Evolutionary conservation across 53 echinoderm and acorn worm genomes (phyloP), one percentile per base, ranked within the genome.

Genomic region (Apostichopus leukothele): DNA sequence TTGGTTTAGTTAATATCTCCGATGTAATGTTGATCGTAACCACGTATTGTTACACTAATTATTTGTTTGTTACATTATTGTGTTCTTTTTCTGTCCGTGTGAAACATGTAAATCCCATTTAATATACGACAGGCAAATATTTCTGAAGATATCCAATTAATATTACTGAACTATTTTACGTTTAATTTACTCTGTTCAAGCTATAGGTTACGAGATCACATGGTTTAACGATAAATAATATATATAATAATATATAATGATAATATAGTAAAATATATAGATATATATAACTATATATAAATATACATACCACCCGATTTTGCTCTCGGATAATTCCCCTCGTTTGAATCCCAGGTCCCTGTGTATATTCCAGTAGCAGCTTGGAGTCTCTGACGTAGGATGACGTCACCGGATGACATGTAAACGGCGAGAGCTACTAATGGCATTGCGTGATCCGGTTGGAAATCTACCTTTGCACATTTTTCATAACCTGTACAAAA

Each of bases 371-470:
- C 85, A 23, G 85, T 85, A 4, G 85, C 85, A 10, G 85, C 63
- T 50, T 85, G 85, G 12, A 85, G 85, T 27, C 85, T 60, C 18
- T 85, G 85, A 6, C 85, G 85, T 9, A 85, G 8, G 25, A 85
- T 26, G 39, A 85, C 13, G 25, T 85, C 85, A 5, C 85, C 85
- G 5, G 85, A 85, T 18, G 85, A 85, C 85, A 85, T 85, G 39
- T 85, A 85, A 5, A 67, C 85, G n/a, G 85, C 85, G 22, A 85
- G 67, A 5, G 85, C 85, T 50, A 85, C 67, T 50, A 85, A 18
- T 21, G 85, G 71, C 85, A 85, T 85, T 10, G 85, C 66, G 50
- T 85, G 85, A 1, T 85, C 85, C 9, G 85, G 85, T 50, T 85
- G 85, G 23, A 85, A 85, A 1, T 63, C 85, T 1, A 85, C 85